These are phyloP conservation scores for Hypselothyrea guttata DNA, from an alignment of 2,888 invertebrate genomes.

Conservation along the genomic window DNA sequence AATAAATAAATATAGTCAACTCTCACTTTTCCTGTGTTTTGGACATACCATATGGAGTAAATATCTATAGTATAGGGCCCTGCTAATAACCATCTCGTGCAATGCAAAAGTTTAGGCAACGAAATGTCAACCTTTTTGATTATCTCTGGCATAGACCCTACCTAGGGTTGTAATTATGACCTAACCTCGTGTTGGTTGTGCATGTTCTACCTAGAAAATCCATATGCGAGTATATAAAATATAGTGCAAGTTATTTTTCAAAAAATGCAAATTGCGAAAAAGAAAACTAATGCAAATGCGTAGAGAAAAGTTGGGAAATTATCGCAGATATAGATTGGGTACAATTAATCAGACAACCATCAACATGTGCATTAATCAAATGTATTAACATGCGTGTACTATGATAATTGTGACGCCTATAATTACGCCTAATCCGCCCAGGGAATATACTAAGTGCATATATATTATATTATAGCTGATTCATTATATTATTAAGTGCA, in stretches of 20 bases:
- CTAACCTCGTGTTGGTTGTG: slow-evolving; percentile 50
- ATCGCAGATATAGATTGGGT: neutral
- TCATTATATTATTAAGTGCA: slow-evolving; percentile 28
- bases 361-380: slow-evolving; percentile 53
- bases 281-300: too few relatives aligned
- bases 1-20: slow-evolving; percentile 17
- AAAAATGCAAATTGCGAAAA: slow-evolving; percentile 16
- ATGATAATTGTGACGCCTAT: slow-evolving; percentile 54
- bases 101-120: slow-evolving; percentile 48
- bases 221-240: neutral
- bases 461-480: slow-evolving; percentile 6
- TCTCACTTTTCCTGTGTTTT: slow-evolving; percentile 38
- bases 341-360: slow-evolving; percentile 40
- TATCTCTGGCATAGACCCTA: slow-evolving; percentile 39
- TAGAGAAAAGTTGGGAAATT: neutral
- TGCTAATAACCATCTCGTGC: slow-evolving; percentile 40
- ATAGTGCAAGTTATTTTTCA: slow-evolving; percentile 7
- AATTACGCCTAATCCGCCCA: slow-evolving; percentile 13
- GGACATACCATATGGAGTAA: slow-evolving; percentile 3
- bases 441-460: slow-evolving; percentile 2
- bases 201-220: slow-evolving; percentile 1
- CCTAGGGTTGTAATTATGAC: slow-evolving; percentile 54
- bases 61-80: neutral
- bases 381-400: slow-evolving; percentile 45
- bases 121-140: slow-evolving; percentile 61